phyloP scores from a whole-genome alignment of 64 coral and sea anemone genomes.

The Catalaphyllia jardinei region DNA sequence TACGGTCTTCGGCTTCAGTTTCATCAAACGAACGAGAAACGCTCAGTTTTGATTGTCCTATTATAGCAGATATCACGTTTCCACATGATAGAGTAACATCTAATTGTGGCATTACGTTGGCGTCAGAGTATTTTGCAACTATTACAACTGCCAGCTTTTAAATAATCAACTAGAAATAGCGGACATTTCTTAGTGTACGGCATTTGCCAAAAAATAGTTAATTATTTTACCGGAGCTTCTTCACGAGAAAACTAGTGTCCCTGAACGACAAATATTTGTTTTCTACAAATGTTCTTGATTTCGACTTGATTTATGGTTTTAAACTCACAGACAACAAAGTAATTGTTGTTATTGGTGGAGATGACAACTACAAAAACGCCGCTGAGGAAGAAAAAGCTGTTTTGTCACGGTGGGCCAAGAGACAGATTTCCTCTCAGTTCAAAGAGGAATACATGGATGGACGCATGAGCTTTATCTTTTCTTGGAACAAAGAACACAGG shows the following conservation, averaged over 20 bases:
- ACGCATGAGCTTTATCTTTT: constrained; percentile 61
- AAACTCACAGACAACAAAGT: constrained; percentile 31
- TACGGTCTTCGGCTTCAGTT: too few species aligned
- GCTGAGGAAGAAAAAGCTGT: constrained; percentile 34
- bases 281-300: background rate
- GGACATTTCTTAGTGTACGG: too few species aligned
- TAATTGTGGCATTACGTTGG: too few species aligned
- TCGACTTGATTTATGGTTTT: background rate
- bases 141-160: too few species aligned
- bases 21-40: too few species aligned
- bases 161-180: too few species aligned
- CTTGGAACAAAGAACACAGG: constrained; percentile 61
- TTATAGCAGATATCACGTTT: too few species aligned
- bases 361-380: constrained; percentile 58
- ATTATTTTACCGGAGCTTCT: too few species aligned
- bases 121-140: too few species aligned
- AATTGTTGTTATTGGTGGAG: constrained; percentile 71
- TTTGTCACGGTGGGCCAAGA: constrained; percentile 57
- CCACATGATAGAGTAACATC: too few species aligned
- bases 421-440: constrained; percentile 61
- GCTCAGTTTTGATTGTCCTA: too few species aligned
- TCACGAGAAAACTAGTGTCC: background rate
- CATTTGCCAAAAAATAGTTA: too few species aligned
- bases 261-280: background rate
- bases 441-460: constrained; percentile 58